A percentile compares a stretch with the other conserved stretches of the same genome.
Conservation (phyloP, 2,888 invertebrate species). For the Eucera pruinosa region DNA sequence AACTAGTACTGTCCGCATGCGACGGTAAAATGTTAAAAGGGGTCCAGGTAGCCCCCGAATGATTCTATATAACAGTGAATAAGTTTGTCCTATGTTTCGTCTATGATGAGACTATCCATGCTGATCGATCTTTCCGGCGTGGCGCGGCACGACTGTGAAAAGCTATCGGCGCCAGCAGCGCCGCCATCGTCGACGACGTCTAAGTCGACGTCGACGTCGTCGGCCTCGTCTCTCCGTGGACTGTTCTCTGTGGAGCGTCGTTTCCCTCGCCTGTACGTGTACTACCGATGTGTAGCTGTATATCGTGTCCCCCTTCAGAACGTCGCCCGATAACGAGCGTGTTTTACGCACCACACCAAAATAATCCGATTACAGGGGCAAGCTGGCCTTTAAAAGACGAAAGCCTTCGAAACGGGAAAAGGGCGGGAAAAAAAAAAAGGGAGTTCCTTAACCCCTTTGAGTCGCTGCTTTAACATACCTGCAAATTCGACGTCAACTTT, state of each 20-base stretch:
- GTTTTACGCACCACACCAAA: constrained; percentile 73
- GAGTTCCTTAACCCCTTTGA: constrained; percentile 49
- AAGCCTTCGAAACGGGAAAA: constrained; percentile 29
- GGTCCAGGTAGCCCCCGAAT: too few species aligned
- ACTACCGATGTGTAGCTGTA: not conserved
- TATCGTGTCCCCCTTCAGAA: constrained; percentile 31
- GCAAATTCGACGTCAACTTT: constrained; percentile 39
- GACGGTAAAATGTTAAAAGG: too few species aligned
- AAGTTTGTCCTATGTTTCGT: too few species aligned
- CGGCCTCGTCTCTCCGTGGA: constrained; percentile 14
- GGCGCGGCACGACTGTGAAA: constrained; percentile 72
- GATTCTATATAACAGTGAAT: too few species aligned
- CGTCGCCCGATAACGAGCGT: constrained; percentile 65
- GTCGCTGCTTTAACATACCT: constrained; percentile 25
- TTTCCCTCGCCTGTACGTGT: not conserved
- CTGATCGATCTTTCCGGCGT: constrained; percentile 75
- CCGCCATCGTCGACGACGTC: constrained; percentile 49
- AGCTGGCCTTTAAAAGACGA: constrained; percentile 42
- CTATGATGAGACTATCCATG: constrained; percentile 55
- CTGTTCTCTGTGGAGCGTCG: not conserved
- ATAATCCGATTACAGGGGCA: constrained; percentile 72
- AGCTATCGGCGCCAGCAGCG: constrained; percentile 65
- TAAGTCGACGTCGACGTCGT: too few species aligned
- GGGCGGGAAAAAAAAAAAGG: constrained; percentile 7
- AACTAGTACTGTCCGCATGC: too few species aligned